Evolutionary conservation across 1,140 invertebrate genomes (phyloP), one percentile per base, ranked within the genome.

Genomic region (Medauroidea extradentata): DNA sequence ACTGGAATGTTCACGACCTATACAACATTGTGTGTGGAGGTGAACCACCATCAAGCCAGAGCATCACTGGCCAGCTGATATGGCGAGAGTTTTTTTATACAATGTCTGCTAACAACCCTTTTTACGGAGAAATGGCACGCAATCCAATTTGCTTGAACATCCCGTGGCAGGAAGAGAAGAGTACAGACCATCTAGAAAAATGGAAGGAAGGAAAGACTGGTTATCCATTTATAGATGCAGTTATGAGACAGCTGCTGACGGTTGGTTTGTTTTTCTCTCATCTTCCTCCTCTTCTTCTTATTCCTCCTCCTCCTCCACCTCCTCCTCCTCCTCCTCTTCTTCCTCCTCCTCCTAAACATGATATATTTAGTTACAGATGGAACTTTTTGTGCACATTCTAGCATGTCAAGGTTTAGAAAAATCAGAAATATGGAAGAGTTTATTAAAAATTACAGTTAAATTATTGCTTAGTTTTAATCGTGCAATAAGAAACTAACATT

Each of bases 151-250:
- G 88, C 67, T 73, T 89, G 38, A 83, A 83, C 62, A 88, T 91
- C 42, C 84, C 85, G 0, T 91, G 88, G 89, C 80, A 81, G 43
- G 72, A 79, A 42, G 72, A 79, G 42, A 56, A 63, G 79, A 51
- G 77, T 79, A 65, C 78, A 68, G 74, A 81, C 71, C 69, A 73
- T n/a, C 62, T 81, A 4, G 70, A 74, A 18, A 74, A 74, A 49
- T 90, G 87, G 86, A 80, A 79, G 46, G 71, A 83, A 89, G 92
- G 88, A 27, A 86, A 91, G 75, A 94, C 91, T 19, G 91, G 92
- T 11, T 95, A 86, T 75, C 92, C 93, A 0, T 94, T 90, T 90
- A 94, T 95, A 67, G 93, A 95, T 75, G 91, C 92, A 13, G 93
- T 95, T 67, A 94, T 94, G 91, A 88, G 84, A 2, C 92, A 95